Evolutionary conservation across 2,888 invertebrate species (phyloP), one percentile per base, ranked within the genome.

Genomic region (Dexiosoma caninum): DNA sequence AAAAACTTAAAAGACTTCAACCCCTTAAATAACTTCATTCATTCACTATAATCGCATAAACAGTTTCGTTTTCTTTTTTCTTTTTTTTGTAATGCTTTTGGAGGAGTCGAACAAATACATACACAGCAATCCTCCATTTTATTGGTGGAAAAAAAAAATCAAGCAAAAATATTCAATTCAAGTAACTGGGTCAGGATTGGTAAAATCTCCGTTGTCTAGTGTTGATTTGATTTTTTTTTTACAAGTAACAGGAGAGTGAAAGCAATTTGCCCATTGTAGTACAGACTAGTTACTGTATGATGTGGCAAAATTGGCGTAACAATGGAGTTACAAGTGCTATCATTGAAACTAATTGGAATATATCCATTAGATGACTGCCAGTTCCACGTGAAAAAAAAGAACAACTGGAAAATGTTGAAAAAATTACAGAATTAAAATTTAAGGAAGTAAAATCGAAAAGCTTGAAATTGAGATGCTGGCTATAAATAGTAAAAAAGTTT

Each of bases 1-100:
- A 60, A 59, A 10, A 69, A 49, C 32, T 7, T 1, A 8, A 0
- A 16, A 32, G 53, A 49, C 44, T 35, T 60, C 49, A 62, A 32
- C 0, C 9, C n/a, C 0, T 40, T 30, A 12, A 46, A 40, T n/a
- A 53, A 1, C 16, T 8, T 32, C 19, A 59, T 72, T 69, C 59
- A 57, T 64, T 72, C 81, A 81, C 77, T 81, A 81, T 81, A 81
- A 81, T 77, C 77, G 64, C 72, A 81, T 81, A 74, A 81, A 64
- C 42, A 49, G 55, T 44, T 71, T 42, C 23, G 32, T 59, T 27
- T 27, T 44, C n/a, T n/a, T n/a, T n/a, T n/a, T n/a, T n/a, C n/a
- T 21, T 42, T 46, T 27, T 67, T 35, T 23, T 42, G 21, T 57
- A 1, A 27, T 49, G 7, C 35, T 49, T 55, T 57, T 67, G 19